Evolutionary conservation across 1,140 invertebrate genomes (phyloP).

Genomic region (Euschistus heros): DNA sequence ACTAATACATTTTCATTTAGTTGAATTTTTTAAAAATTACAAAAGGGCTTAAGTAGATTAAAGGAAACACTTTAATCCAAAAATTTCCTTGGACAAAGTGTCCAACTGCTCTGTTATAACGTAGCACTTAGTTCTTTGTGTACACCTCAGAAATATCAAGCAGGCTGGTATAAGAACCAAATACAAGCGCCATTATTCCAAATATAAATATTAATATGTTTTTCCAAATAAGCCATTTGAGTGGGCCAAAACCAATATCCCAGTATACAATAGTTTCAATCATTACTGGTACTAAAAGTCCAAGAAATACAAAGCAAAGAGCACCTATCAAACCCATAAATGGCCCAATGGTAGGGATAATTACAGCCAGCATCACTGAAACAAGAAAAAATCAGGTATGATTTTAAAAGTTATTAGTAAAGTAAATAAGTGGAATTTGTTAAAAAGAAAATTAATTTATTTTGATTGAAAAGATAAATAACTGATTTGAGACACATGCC

Average conservation of each 20-base stretch:
- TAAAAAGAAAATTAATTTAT: constrained; percentile 55
- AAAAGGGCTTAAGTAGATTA: neutral
- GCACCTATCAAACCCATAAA: constrained; percentile 91
- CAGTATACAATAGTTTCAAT: constrained; percentile 74
- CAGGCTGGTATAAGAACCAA: constrained; percentile 66
- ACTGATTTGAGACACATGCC: too few species aligned
- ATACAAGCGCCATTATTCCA: constrained; percentile 62
- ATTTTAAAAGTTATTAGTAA: too few species aligned
- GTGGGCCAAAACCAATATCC: constrained; percentile 48
- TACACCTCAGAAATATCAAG: constrained; percentile 45
- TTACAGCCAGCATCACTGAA: constrained; percentile 52
- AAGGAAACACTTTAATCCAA: too few species aligned
- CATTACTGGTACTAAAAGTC: constrained; percentile 82
- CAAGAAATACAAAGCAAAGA: constrained; percentile 84
- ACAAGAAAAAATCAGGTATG: constrained; percentile 1
- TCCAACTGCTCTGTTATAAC: too few species aligned
- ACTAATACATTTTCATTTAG: neutral
- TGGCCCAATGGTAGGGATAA: constrained; percentile 77
- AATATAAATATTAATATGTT: constrained; percentile 59
- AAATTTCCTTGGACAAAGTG: too few species aligned
- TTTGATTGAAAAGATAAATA: constrained; percentile 40
- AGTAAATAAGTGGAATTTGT: too few species aligned
- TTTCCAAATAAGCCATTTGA: constrained; percentile 63
- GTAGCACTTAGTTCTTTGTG: too few species aligned
- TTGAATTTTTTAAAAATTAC: neutral